These are phyloP conservation scores for Lacanobia wlatinum DNA, from an alignment of 2,888 invertebrate genomes.

Conservation along the genomic window DNA sequence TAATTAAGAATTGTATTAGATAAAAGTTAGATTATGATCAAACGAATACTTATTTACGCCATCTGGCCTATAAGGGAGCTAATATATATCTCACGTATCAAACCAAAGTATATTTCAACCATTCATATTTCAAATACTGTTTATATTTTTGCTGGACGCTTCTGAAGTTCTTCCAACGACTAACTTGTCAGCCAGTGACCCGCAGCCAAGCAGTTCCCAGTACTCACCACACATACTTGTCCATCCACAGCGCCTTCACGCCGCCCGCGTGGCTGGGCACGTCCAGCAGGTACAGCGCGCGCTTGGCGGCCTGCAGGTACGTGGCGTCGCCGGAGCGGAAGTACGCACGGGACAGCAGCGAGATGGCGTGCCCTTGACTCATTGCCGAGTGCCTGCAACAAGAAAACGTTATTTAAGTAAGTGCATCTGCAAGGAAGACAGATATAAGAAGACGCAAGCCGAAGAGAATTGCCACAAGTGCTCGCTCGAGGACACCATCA, in stretches of 20 bases:
- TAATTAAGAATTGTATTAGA: too few relatives aligned
- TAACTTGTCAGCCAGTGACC: too few relatives aligned
- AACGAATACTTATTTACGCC: too few relatives aligned
- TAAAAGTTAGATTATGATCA: too few relatives aligned
- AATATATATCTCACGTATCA: too few relatives aligned
- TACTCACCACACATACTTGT: slow-evolving; percentile 96
- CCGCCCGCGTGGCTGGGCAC: slow-evolving; percentile 94
- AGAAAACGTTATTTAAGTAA: background rate
- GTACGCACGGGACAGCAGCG: slow-evolving; percentile 97
- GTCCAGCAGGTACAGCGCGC: slow-evolving; percentile 95
- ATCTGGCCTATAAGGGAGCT: too few relatives aligned
- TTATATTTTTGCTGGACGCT: too few relatives aligned
- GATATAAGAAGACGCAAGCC: background rate
- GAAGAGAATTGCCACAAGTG: slow-evolving; percentile 92
- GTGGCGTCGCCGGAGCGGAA: slow-evolving; percentile 94
- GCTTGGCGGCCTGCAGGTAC: slow-evolving; percentile 95
- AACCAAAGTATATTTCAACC: too few relatives aligned
- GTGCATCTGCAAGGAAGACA: background rate
- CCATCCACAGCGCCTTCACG: slow-evolving; percentile 96
- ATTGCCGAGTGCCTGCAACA: slow-evolving; percentile 96
- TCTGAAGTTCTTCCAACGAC: too few relatives aligned
- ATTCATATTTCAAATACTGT: too few relatives aligned
- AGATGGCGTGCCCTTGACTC: slow-evolving; percentile 99
- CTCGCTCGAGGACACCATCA: slow-evolving; percentile 95
- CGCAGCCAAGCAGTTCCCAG: too few relatives aligned